Evolutionary conservation across 2,888 invertebrate genomes (phyloP), one percentile per base, ranked within the genome.

Genomic region (Trissolcus japonicus): DNA sequence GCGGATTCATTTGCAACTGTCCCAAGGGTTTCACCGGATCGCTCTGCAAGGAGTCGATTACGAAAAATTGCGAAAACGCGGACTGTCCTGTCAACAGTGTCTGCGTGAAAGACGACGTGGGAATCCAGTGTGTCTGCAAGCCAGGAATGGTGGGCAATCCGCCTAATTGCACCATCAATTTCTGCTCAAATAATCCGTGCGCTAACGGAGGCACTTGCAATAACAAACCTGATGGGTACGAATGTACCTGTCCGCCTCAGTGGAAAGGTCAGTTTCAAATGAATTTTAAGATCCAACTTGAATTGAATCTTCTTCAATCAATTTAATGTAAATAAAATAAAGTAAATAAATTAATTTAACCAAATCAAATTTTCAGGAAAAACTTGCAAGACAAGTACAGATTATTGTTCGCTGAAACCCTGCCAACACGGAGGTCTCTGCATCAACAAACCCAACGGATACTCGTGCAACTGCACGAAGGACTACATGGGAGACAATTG

Each of bases 171-270:
- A 89, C 89, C 11, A 89, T 91, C 80, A 86, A 87, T 60, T 91
- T 90, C 48, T 96, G 96, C 88, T 91, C 91, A 78, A 92, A 91
- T 51, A 93, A 92, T 81, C 94, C 93, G 50, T 96, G 96, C 85
- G 91, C 91, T 78, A 94, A 95, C 89, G 95, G 94, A 0, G 96
- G 93, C 69, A 91, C 92, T n/a, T 96, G 95, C 89, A 83, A 86
- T 55, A 90, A 91, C 71, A 89, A 90, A 79, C 90, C 89, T 61
- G 90, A 90, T 41, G 90, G 91, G 78, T 92, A 93, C 89, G 93
- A 94, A 88, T 95, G 95, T 89, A 90, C 92, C 59, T 95, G 95
- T 86, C 91, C 92, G 16, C 91, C 93, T 2, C 94, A 94, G 0
- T 95, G 92, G 90, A 91, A 91, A 89, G 95, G 95, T 94, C 89